phyloP scores from a whole-genome alignment of 2,113 vertebrate species.

The Eira barbara region DNA sequence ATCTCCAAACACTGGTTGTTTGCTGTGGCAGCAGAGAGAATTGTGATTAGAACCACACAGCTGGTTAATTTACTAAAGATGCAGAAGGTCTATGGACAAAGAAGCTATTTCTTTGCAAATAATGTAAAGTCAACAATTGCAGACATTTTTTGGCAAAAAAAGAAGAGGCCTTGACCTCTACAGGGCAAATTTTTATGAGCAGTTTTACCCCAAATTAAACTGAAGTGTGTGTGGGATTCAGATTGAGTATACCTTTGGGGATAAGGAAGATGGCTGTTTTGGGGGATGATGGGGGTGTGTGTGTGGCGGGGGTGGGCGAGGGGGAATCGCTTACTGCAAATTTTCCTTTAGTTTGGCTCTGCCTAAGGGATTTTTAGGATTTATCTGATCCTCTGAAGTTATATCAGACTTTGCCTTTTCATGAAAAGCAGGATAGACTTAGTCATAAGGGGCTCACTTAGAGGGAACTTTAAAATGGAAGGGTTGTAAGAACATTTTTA shows the following conservation, averaged over 20 bases:
- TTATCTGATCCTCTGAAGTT: slow-evolving; percentile 39
- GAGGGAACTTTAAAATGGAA: slow-evolving; percentile 34
- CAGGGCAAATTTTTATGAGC: slow-evolving; percentile 29
- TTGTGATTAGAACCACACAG: neutral
- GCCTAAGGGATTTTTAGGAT: slow-evolving; percentile 24
- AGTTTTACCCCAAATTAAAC: slow-evolving; percentile 34
- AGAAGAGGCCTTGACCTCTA: slow-evolving; percentile 36
- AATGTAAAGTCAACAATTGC: slow-evolving; percentile 23
- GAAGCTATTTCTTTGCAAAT: neutral
- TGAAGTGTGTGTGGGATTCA: slow-evolving; percentile 53
- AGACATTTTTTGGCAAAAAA: slow-evolving; percentile 19
- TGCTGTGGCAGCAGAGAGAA: slow-evolving; percentile 45
- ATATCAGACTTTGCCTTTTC: slow-evolving; percentile 43
- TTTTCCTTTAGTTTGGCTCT: slow-evolving; percentile 54
- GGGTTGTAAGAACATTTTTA: neutral
- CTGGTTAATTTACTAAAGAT: slow-evolving; percentile 5
- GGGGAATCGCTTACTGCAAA: neutral
- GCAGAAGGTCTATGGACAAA: neutral
- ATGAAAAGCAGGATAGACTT: slow-evolving; percentile 41
- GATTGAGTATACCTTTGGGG: slow-evolving; percentile 48
- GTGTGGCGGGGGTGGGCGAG: too few species aligned
- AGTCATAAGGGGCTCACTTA: neutral
- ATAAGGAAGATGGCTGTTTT: slow-evolving; percentile 34
- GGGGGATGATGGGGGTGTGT: neutral
- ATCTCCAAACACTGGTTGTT: slow-evolving; percentile 27